Percentiles rank a stretch among this genome's conserved stretches.
Conservation (phyloP, 2,888 invertebrate genomes). For the Erebia aethiops region DNA sequence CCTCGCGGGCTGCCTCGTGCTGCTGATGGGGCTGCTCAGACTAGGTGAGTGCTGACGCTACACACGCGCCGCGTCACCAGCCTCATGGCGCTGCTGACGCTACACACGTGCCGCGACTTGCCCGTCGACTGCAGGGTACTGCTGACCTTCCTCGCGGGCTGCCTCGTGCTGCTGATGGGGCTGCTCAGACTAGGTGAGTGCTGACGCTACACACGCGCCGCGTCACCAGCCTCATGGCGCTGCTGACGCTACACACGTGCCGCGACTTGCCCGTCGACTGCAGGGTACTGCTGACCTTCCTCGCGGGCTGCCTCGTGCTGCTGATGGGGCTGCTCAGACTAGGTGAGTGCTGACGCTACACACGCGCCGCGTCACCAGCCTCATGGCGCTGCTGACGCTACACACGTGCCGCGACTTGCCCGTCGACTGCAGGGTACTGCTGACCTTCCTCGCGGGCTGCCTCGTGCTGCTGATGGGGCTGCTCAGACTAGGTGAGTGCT, state of each 20-base stretch:
- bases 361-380: constrained; percentile 88
- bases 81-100: constrained; percentile 93
- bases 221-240: constrained; percentile 95
- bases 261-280: no score
- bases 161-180: constrained; percentile 91
- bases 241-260: constrained; percentile 86
- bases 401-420: constrained; percentile 57
- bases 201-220: constrained; percentile 75
- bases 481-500: no score
- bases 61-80: no score
- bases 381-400: constrained; percentile 93
- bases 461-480: constrained; percentile 84
- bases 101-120: constrained; percentile 87
- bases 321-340: constrained; percentile 55
- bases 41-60: constrained; percentile 80
- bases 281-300: constrained; percentile 59
- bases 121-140: constrained; percentile 89
- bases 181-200: constrained; percentile 88
- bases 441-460: constrained; percentile 85
- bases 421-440: no score
- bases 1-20: constrained; percentile 89
- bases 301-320: constrained; percentile 88
- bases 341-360: no score
- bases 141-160: constrained; percentile 89
- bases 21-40: constrained; percentile 91